phyloP scores from a whole-genome alignment of 1,140 invertebrate genomes.

The Drosophila kikkawai region DNA sequence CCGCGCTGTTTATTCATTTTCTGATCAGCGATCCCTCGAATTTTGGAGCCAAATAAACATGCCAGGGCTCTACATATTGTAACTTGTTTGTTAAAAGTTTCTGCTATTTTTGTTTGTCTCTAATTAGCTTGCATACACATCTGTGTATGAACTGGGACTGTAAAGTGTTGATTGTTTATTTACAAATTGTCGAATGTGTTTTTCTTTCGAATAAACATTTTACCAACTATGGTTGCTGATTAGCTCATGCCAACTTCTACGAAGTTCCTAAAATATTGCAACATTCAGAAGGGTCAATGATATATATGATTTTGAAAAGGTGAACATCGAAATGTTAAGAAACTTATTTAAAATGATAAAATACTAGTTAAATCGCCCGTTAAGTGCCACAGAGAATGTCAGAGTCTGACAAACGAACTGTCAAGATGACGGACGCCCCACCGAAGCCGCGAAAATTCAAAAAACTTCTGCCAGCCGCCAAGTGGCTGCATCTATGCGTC shows the following conservation, averaged over 20 bases:
- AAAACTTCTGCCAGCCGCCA: constrained; percentile 31
- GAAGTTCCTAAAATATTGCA: constrained; percentile 4
- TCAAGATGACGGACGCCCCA: constrained; percentile 75
- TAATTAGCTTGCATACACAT: constrained; percentile 61
- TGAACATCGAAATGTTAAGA: constrained; percentile 12
- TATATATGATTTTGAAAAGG: background rate
- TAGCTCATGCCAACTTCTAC: constrained; percentile 12
- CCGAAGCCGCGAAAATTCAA: constrained; percentile 47
- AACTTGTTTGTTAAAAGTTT: constrained; percentile 61
- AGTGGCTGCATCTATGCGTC: constrained; percentile 69
- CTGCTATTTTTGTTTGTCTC: constrained; percentile 59
- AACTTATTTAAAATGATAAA: constrained; percentile 47
- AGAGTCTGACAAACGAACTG: constrained; percentile 77
- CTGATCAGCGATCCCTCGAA: constrained; percentile 16
- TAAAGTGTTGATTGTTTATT: constrained; percentile 70
- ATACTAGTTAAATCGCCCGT: constrained; percentile 36
- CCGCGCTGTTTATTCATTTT: constrained; percentile 5
- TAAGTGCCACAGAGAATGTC: constrained; percentile 53
- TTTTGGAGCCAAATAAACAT: constrained; percentile 51
- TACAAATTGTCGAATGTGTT: constrained; percentile 67
- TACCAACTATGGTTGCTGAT: constrained; percentile 35
- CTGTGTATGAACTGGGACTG: constrained; percentile 42
- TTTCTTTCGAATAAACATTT: constrained; percentile 16
- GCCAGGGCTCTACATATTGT: constrained; percentile 56
- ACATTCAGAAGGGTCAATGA: background rate